Evolutionary conservation across 2,797 vertebrate genomes (phyloP).

Genomic region (Bryconaethiops microstoma): DNA sequence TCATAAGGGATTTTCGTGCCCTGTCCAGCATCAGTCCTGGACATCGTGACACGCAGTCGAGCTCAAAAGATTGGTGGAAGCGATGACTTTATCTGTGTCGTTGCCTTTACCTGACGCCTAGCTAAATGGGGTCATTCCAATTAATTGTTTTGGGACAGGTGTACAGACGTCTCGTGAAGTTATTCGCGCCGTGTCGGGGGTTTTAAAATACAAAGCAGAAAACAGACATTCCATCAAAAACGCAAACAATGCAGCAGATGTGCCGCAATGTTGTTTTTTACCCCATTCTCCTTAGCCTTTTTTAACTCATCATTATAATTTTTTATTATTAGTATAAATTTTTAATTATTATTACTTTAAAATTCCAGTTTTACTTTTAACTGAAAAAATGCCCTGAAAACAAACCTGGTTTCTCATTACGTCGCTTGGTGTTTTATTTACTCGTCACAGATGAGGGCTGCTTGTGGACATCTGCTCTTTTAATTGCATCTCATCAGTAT

Average conservation of each 20-base stretch:
- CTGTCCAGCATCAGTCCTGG: constrained; percentile 72
- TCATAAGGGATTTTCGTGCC: constrained; percentile 72
- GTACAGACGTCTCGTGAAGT: constrained; percentile 55
- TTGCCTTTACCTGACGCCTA: constrained; percentile 71
- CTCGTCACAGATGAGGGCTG: constrained; percentile 72
- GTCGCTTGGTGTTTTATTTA: constrained; percentile 66
- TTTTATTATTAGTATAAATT: no score
- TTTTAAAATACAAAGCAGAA: not conserved
- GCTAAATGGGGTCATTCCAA: constrained; percentile 81
- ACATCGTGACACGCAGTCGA: constrained; percentile 71
- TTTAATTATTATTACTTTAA: no score
- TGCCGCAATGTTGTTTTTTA: no score
- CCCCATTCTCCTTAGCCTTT: not conserved
- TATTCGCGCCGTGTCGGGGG: constrained; percentile 55
- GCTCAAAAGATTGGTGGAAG: constrained; percentile 78
- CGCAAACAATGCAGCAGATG: constrained; percentile 8
- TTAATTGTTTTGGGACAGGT: constrained; percentile 72
- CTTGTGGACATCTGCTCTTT: constrained; percentile 82
- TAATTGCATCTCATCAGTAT: constrained; percentile 74
- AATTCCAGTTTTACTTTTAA: no score
- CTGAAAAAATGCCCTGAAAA: not conserved
- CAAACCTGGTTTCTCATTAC: constrained; percentile 55
- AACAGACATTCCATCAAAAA: not conserved
- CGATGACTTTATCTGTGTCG: constrained; percentile 73
- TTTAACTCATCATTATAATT: no score